A percentile compares a stretch with the other conserved stretches of the same genome.
phyloP scores from a whole-genome alignment of 1,140 invertebrate species.

The Drosophila sturtevanti region DNA sequence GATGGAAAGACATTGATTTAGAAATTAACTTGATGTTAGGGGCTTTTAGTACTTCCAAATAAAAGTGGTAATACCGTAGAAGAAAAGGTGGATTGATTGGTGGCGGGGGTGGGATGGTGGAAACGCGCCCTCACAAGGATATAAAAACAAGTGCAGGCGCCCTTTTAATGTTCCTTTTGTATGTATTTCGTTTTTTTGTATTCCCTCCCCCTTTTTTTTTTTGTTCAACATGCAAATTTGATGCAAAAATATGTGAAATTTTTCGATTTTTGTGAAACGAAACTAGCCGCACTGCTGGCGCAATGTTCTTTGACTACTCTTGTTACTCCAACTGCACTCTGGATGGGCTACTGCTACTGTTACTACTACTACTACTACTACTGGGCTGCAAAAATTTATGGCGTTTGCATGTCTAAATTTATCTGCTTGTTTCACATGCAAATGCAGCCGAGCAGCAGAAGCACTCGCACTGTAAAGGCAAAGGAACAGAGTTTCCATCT shows the following conservation, averaged over 20 bases:
- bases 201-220: neutral
- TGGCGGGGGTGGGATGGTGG: no score
- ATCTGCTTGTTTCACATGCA: conserved; percentile 81
- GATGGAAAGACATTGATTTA: no score
- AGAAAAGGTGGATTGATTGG: no score
- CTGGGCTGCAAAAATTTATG: conserved; percentile 63
- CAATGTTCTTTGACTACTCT: conserved; percentile 17
- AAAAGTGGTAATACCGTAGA: no score
- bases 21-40: no score
- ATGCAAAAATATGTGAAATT: conserved; percentile 78
- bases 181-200: no score
- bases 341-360: conserved; percentile 13
- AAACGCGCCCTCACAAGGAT: neutral
- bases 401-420: conserved; percentile 79
- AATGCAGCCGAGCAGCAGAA: conserved; percentile 46
- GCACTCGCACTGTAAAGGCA: neutral
- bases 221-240: conserved; percentile 67
- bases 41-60: no score
- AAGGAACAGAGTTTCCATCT: conserved; percentile 47
- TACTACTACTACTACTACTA: conserved; percentile 24
- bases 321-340: conserved; percentile 26
- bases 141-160: neutral
- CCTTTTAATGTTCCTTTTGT: no score
- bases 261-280: conserved; percentile 71
- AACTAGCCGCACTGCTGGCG: neutral